phyloP scores from a whole-genome alignment of 23 tunicate genomes.

The Ascidia mentula region DNA sequence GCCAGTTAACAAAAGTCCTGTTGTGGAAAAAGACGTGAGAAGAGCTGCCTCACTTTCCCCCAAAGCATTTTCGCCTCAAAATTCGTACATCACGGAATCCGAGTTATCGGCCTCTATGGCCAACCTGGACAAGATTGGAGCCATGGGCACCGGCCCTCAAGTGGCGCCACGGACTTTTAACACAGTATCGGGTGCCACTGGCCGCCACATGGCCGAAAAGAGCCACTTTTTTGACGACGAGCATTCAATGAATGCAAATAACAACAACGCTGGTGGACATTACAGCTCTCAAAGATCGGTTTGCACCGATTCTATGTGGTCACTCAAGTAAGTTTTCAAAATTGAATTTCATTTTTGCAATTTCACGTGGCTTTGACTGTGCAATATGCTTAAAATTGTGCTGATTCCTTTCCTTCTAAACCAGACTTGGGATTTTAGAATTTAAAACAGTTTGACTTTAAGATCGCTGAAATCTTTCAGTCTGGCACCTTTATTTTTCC shows the following conservation, averaged over 20 bases:
- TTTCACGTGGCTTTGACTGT: not conserved
- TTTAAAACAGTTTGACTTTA: too few relatives aligned
- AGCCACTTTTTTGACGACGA: slow-evolving; percentile 35
- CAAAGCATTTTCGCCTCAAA: slow-evolving; percentile 12
- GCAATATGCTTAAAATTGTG: too few relatives aligned
- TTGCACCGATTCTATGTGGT: slow-evolving; percentile 53
- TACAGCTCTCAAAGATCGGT: slow-evolving; percentile 27
- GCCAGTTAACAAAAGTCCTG: slow-evolving; percentile 15
- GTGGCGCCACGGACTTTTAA: slow-evolving; percentile 28
- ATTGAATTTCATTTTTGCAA: not conserved
- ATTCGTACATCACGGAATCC: not conserved
- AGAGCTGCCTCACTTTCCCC: slow-evolving; percentile 33
- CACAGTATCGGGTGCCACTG: slow-evolving; percentile 71
- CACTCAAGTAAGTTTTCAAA: slow-evolving; percentile 60
- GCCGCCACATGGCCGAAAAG: slow-evolving; percentile 26
- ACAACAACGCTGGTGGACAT: slow-evolving; percentile 14
- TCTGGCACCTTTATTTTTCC: not conserved
- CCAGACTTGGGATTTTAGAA: too few relatives aligned
- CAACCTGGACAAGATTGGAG: slow-evolving; percentile 14
- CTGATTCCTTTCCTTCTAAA: too few relatives aligned
- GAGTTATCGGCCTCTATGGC: slow-evolving; percentile 47
- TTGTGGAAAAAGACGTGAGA: not conserved
- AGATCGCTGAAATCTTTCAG: too few relatives aligned
- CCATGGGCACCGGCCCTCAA: not conserved
- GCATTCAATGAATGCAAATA: not conserved